A percentile compares a stretch with the other conserved stretches of the same genome.
Evolutionary conservation across 1,140 invertebrate genomes (phyloP).

Genomic region (Conus ventricosus): DNA sequence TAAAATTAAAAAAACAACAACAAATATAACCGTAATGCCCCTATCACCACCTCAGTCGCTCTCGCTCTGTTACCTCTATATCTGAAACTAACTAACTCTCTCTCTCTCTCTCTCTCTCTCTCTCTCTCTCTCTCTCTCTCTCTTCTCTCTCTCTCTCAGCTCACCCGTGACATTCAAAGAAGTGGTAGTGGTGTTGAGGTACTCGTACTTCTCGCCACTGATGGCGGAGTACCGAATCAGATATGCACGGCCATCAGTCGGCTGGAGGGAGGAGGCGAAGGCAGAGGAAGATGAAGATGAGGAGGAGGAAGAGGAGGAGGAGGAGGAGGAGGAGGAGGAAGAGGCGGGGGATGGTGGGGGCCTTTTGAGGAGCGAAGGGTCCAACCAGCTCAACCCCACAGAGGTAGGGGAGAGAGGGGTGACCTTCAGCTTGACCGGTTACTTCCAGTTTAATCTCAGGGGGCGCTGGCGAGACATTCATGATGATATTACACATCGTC

Average conservation of each 20-base stretch:
- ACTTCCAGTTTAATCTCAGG: slow-evolving; percentile 3
- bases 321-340: not conserved
- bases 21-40: no score
- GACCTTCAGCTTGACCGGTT: slow-evolving; percentile 82
- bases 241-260: slow-evolving; percentile 86
- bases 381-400: slow-evolving; percentile 95
- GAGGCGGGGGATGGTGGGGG: not conserved
- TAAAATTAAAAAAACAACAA: no score
- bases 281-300: not conserved
- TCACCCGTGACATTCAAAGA: slow-evolving; percentile 29
- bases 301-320: not conserved
- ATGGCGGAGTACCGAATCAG: slow-evolving; percentile 81
- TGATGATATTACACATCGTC: no score
- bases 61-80: no score
- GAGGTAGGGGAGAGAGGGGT: slow-evolving; percentile 88
- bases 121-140: not conserved
- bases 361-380: slow-evolving; percentile 79
- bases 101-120: not conserved
- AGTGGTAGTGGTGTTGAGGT: slow-evolving; percentile 87
- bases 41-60: no score
- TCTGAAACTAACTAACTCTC: not conserved
- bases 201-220: slow-evolving; percentile 77
- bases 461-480: not conserved
- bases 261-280: not conserved
- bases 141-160: not conserved